Evolutionary conservation across 2,888 invertebrate species (phyloP), one percentile per base, ranked within the genome.

Genomic region (Parnassius apollo): DNA sequence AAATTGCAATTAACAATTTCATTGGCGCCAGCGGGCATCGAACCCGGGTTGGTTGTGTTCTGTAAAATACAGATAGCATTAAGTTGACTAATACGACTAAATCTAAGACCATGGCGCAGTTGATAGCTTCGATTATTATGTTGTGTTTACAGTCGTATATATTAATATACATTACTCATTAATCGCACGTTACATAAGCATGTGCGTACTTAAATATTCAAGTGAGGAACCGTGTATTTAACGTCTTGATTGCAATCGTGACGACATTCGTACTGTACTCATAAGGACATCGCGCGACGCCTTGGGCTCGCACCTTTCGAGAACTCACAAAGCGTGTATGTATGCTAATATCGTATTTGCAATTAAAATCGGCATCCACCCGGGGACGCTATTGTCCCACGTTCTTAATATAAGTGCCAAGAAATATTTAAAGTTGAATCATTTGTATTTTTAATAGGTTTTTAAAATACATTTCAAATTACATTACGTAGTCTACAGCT

Each of bases 311-410:
- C 77, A 78, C 84, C 83, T 82, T 83, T 86, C 81, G 82, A 85
- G 81, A 81, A 82, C 80, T 80, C 78, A 88, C 88, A 89, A 88
- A 88, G 89, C 86, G 80, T 81, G 80, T 88, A 91, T 81, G 80
- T 88, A 91, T 90, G 89, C 82, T 84, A 91, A 91, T 90, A 80
- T 66, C 77, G 69, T 75, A 90, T 91, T 90, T 89, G 88, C 91
- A 91, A 90, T 90, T 90, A 86, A 85, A 82, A 91, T 90, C 69
- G 68, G 78, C 88, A 80, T 89, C 88, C 87, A 86, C 87, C 73
- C 75, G 76, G 86, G 85, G 81, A 85, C 82, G 75, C 84, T 75
- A 88, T 90, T 90, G 90, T 90, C 82, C 85, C 78, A 73, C 74
- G 74, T 53, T 53, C 60, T 60, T 42, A 60, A 48, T 35, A 57